Conservation (phyloP, 2,113 vertebrate species). For the Bubo bubo region DNA sequence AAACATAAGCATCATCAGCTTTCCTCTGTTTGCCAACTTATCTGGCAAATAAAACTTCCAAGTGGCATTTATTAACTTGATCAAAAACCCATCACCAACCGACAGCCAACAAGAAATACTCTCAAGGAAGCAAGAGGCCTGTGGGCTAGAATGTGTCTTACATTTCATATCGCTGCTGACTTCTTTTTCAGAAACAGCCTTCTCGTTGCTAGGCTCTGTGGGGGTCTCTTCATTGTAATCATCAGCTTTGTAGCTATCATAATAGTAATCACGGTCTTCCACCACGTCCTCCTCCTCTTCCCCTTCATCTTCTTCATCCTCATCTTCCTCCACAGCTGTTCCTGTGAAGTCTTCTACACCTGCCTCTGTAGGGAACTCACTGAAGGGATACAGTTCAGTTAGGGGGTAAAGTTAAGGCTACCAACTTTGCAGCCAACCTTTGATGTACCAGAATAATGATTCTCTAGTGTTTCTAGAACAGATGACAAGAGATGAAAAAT, state of each 20-base stretch:
- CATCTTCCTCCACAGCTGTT: constrained; percentile 72
- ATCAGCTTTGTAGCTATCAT: constrained; percentile 79
- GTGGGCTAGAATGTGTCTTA: constrained; percentile 38
- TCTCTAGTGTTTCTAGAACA: neutral
- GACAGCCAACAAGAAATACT: neutral
- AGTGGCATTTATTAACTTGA: neutral
- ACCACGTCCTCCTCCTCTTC: constrained; percentile 83
- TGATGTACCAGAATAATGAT: neutral
- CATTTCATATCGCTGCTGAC: constrained; percentile 88
- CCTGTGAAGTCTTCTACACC: constrained; percentile 85
- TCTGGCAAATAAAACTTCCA: constrained; percentile 7
- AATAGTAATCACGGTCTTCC: constrained; percentile 84
- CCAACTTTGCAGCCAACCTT: neutral
- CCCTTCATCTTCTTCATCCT: constrained; percentile 81
- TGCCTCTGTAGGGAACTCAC: constrained; percentile 82
- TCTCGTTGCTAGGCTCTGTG: constrained; percentile 56
- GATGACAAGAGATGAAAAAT: neutral
- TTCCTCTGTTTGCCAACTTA: constrained; percentile 53
- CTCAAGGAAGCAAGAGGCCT: neutral
- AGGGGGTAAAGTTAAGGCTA: neutral
- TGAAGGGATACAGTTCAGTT: constrained; percentile 50
- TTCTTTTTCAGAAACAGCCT: constrained; percentile 77
- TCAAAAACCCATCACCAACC: neutral
- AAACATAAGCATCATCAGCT: neutral
- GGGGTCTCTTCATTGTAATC: constrained; percentile 81